phyloP scores from a whole-genome alignment of 1,140 invertebrate genomes.

The Latrodectus geometricus region DNA sequence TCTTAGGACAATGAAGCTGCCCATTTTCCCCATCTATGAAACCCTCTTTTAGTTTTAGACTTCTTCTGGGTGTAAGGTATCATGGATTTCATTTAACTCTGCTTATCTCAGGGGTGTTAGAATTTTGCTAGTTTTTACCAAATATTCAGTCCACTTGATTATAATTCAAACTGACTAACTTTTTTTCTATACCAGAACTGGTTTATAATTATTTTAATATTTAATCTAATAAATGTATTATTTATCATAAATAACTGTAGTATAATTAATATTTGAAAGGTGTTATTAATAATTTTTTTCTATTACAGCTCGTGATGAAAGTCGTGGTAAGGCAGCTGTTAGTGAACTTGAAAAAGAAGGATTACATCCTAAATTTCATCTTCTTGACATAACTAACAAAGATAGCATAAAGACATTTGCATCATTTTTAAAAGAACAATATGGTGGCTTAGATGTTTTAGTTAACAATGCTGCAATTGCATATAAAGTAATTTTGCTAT shows the following conservation, averaged over 20 bases:
- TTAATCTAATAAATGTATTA: no score
- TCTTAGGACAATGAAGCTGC: no score
- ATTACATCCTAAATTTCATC: constrained; percentile 75
- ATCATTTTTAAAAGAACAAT: constrained; percentile 75
- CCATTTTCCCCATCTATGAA: no score
- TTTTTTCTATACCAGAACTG: no score
- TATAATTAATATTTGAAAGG: background rate
- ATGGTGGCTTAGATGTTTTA: constrained; percentile 82
- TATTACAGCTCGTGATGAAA: constrained; percentile 71
- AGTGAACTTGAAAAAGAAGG: constrained; percentile 70
- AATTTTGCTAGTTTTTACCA: no score
- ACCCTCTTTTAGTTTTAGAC: no score
- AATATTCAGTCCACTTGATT: no score
- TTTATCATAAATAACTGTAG: background rate
- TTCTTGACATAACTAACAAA: constrained; percentile 76
- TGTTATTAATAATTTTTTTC: background rate
- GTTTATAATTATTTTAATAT: no score
- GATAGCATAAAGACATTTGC: constrained; percentile 74
- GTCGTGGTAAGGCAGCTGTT: constrained; percentile 73
- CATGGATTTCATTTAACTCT: no score
- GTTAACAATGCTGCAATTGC: constrained; percentile 88
- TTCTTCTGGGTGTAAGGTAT: no score
- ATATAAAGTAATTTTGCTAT: constrained; percentile 68
- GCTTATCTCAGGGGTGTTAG: no score
- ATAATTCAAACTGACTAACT: no score